These are phyloP conservation scores for Rallus limicola DNA, from an alignment of 2,113 vertebrate genomes.

Conservation along the genomic window DNA sequence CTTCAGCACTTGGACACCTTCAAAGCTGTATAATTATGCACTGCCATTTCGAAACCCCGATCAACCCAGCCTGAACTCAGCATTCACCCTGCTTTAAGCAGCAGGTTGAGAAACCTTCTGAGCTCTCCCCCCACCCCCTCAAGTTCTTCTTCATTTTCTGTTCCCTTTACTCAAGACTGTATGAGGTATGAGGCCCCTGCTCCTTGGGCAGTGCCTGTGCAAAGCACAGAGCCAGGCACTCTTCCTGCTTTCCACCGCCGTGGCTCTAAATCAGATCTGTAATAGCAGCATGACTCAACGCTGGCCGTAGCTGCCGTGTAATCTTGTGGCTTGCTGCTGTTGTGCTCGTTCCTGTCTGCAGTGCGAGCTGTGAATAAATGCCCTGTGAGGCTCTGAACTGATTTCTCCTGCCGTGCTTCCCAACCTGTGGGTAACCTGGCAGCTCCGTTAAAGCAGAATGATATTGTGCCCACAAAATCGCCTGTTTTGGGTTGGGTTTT, in stretches of 20 bases:
- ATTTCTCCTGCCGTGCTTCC: background rate
- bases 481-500: too few relatives aligned
- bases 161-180: background rate
- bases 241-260: background rate
- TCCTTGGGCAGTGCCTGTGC: background rate
- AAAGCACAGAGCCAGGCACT: background rate
- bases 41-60: background rate
- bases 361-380: background rate
- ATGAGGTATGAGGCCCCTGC: background rate
- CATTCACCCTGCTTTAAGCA: rapidly evolving
- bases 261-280: background rate
- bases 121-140: background rate
- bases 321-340: background rate
- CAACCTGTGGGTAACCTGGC: background rate
- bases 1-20: too few relatives aligned
- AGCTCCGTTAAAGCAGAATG: background rate
- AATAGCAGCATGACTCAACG: background rate
- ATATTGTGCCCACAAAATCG: background rate
- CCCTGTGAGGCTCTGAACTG: background rate
- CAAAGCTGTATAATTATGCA: background rate
- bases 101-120: background rate
- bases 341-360: background rate
- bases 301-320: background rate
- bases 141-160: background rate
- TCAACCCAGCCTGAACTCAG: background rate